Evolutionary conservation across 2,113 vertebrate genomes (phyloP).

Genomic region (Sylvia atricapilla): DNA sequence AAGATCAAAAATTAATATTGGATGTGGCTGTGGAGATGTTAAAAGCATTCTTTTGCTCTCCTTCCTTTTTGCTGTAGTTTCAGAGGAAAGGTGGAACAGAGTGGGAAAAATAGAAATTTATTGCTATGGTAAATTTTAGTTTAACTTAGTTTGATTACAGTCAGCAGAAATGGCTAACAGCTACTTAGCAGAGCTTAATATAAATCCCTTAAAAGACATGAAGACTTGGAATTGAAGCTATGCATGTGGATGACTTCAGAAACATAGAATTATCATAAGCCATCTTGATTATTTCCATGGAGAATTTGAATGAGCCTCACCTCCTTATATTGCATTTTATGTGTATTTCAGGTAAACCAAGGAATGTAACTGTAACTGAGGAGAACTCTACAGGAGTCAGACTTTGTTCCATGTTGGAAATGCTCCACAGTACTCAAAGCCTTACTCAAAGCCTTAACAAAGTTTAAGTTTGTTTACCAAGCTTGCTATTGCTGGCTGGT

Average conservation of each 20-base stretch:
- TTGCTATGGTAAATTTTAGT: not conserved
- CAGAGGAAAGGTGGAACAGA: not conserved
- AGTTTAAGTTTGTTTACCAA: not conserved
- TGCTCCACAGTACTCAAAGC: not conserved
- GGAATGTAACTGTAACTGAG: not conserved
- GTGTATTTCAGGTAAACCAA: not conserved
- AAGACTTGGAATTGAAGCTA: conserved; percentile 8
- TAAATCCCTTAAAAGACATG: not conserved
- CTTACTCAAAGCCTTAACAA: not conserved
- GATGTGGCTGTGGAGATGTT: not conserved
- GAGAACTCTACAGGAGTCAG: not conserved
- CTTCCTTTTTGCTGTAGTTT: not conserved
- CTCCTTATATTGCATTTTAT: not conserved
- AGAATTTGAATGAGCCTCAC: not conserved
- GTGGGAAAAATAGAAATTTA: not conserved
- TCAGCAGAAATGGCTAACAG: conserved; percentile 3
- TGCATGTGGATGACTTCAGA: not conserved
- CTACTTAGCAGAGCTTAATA: not conserved
- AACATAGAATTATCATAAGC: not conserved
- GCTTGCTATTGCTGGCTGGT: not conserved
- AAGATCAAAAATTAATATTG: not conserved
- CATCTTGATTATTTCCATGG: not conserved
- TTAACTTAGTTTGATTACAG: not conserved
- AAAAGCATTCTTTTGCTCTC: not conserved
- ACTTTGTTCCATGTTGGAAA: not conserved